Evolutionary conservation across 2,113 vertebrate species (phyloP).

Genomic region (Nothobranchius kuhntae): DNA sequence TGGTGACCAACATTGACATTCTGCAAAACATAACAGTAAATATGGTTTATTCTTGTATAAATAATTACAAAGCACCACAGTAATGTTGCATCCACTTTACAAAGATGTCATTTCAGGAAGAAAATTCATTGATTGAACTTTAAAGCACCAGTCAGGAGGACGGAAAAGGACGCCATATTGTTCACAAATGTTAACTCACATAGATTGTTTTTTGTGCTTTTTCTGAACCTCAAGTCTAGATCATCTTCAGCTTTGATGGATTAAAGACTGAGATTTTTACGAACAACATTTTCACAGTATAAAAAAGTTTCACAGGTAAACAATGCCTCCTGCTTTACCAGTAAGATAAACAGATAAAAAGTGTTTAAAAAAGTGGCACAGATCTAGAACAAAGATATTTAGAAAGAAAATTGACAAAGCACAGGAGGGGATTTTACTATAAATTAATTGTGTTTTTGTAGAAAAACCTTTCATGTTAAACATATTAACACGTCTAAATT

Average conservation of each 20-base stretch:
- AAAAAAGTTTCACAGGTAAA: constrained; percentile 9
- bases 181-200: constrained; percentile 1
- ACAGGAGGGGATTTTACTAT: constrained; percentile 12
- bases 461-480: constrained; percentile 48
- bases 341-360: constrained; percentile 11
- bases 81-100: constrained; percentile 7
- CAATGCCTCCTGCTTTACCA: constrained; percentile 23
- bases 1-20: neutral
- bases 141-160: constrained; percentile 50
- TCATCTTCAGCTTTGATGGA: neutral
- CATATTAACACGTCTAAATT: constrained; percentile 20
- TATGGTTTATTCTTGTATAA: constrained; percentile 44
- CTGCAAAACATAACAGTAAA: neutral
- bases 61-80: constrained; percentile 25
- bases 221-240: neutral
- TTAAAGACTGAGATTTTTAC: neutral
- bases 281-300: neutral
- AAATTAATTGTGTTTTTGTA: constrained; percentile 36
- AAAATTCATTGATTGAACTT: constrained; percentile 25
- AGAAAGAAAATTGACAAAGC: neutral
- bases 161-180: constrained; percentile 5
- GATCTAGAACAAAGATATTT: constrained; percentile 3
- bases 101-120: constrained; percentile 6
- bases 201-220: neutral
- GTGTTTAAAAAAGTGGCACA: neutral